These are phyloP conservation scores for Atta colombica DNA, from an alignment of 1,140 invertebrate genomes.

Conservation along the genomic window DNA sequence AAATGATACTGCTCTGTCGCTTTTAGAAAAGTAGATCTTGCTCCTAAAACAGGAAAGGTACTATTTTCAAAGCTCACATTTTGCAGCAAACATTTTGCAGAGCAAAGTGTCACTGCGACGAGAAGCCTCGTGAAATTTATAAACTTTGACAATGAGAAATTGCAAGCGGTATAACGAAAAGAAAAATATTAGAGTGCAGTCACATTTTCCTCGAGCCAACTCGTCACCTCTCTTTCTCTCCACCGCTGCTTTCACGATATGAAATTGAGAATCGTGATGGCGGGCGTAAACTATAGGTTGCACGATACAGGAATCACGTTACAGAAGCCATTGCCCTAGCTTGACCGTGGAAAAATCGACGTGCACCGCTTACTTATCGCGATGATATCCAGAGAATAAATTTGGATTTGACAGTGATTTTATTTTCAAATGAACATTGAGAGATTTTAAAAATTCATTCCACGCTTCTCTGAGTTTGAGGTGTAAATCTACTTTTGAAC, in stretches of 20 bases:
- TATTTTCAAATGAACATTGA: neutral
- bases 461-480: too few species aligned
- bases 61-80: neutral
- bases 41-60: neutral
- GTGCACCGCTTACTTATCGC: neutral
- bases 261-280: conserved; percentile 76
- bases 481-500: neutral
- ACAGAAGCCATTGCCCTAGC: conserved; percentile 75
- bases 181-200: conserved; percentile 29
- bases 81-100: neutral
- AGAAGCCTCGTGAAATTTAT: conserved; percentile 14
- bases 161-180: conserved; percentile 6
- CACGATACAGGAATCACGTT: conserved; percentile 73
- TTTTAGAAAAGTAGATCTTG: neutral
- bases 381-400: neutral
- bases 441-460: neutral
- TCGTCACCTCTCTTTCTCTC: conserved; percentile 1
- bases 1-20: neutral
- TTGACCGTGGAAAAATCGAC: conserved; percentile 53
- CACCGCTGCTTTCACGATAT: conserved; percentile 38
- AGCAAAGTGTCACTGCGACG: neutral
- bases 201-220: conserved; percentile 40
- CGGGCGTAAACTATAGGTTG: conserved; percentile 74
- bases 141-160: conserved; percentile 45
- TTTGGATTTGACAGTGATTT: neutral